Percentiles rank a stretch among this genome's conserved stretches.
phyloP scores from a whole-genome alignment of 2,113 vertebrate genomes.

The Plotosus lineatus region DNA sequence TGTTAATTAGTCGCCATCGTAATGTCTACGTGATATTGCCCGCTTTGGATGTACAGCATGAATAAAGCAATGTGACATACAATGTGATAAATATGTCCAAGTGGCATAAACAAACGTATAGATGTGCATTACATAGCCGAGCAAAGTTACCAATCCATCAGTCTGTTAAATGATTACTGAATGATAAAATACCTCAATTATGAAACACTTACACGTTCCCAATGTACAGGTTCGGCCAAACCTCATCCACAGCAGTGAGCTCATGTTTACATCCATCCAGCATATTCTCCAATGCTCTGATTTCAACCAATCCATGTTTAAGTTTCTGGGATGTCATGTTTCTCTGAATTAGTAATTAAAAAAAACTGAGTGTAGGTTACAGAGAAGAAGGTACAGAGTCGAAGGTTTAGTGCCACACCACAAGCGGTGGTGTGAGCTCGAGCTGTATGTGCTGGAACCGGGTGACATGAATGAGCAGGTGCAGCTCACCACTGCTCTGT shows the following conservation, averaged over 20 bases:
- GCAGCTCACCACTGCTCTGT: conserved; percentile 33
- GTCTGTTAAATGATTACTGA: too few relatives aligned
- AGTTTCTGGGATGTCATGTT: conserved; percentile 60
- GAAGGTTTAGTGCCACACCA: too few relatives aligned
- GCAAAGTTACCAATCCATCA: too few relatives aligned
- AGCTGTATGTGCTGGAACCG: conserved; percentile 18
- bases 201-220: conserved; percentile 75
- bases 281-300: conserved; percentile 62
- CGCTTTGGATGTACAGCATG: too few relatives aligned
- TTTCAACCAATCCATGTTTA: conserved; percentile 61
- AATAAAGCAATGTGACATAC: too few relatives aligned
- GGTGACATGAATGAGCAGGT: conserved; percentile 55
- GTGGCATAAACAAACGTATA: too few relatives aligned
- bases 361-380: neutral
- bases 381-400: too few relatives aligned
- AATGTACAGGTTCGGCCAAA: conserved; percentile 76
- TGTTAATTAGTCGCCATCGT: too few relatives aligned
- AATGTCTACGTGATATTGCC: too few relatives aligned
- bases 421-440: conserved; percentile 2
- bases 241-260: conserved; percentile 75
- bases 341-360: neutral
- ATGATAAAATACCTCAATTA: neutral
- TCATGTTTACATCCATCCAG: conserved; percentile 76
- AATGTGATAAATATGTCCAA: too few relatives aligned
- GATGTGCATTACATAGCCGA: neutral